These are phyloP conservation scores for Falco rusticolus DNA, from an alignment of 2,797 vertebrate genomes.

Conservation along the genomic window DNA sequence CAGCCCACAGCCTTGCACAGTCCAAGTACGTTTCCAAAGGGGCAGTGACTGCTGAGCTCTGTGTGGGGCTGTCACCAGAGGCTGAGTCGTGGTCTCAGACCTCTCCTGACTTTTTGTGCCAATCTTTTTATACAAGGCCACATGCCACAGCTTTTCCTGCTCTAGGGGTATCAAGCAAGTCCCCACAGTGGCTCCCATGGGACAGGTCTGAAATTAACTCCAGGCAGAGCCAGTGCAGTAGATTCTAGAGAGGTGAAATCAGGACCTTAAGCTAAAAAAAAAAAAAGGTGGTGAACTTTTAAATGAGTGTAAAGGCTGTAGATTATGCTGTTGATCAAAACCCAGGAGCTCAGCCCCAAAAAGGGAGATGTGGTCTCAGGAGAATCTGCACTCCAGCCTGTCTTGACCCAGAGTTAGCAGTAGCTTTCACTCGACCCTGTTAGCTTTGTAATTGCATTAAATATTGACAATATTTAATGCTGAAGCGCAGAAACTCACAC, in stretches of 20 bases:
- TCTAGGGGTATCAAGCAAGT: neutral
- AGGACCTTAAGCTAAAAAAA: neutral
- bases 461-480: neutral
- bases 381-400: neutral
- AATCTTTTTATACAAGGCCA: neutral
- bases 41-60: neutral
- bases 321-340: neutral
- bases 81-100: neutral
- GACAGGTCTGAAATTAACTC: neutral
- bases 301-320: neutral
- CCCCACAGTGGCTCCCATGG: neutral
- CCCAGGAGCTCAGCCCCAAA: neutral
- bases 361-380: fast-evolving
- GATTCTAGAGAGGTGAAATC: neutral
- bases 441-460: neutral
- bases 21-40: neutral
- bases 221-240: neutral
- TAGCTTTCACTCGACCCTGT: neutral
- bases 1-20: neutral
- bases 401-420: neutral
- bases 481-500: neutral
- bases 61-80: neutral
- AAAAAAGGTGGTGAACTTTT: neutral
- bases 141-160: neutral
- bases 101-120: neutral